Base-by-base conservation (phyloP, 2,888 invertebrate genomes). In the Parapristionchus giblindavisi region DNA sequence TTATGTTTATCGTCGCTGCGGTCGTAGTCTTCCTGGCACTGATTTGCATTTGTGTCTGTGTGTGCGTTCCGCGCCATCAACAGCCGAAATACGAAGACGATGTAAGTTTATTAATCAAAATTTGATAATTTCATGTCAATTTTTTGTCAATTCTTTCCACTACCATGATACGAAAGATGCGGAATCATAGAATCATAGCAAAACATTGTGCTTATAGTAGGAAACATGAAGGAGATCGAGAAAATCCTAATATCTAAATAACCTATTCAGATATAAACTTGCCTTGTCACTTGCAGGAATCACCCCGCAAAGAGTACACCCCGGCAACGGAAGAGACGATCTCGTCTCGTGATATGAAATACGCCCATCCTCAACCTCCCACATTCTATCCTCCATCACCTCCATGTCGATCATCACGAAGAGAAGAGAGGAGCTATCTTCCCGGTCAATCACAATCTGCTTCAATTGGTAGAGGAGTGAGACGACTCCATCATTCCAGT, bases 31-130 rank as follows among this genome's bases (percentile, higher is more conserved):
- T 76, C 52, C 68, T 76, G 24, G 73, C 77, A 17, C 77, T 77
- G 17, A 63, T 80, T 58, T 81, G 79, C 66, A 75, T 76, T 60
- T 76, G 77, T 36, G 27, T 80, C 56, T 80, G 80, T 68, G 77
- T 78, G 65, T 71, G 54, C 38, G 32, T 40, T 1, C 71, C 71
- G 17, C 27, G 38, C 2, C 17, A 43, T 5, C 43, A 71, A 4
- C 27, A 48, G 21, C 21, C 66, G 5, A 66, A 66, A 17, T 48
- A 32, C 51, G 3, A 32, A 6, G 66, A 51, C 1, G 34, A 48
- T 32, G 66, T 66, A 29, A 3, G 63, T n/a, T 24, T 36, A 34
- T 24, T n/a, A 14, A 34, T 6, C 14, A 3, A 34, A 36, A 61
- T n/a, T n/a, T n/a, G n/a, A n/a, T n/a, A n/a, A n/a, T n/a, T n/a